A percentile compares a stretch with the other conserved stretches of the same genome.
Evolutionary conservation across 2,113 vertebrate species (phyloP).

Genomic region (Ctenodactylus gundi): DNA sequence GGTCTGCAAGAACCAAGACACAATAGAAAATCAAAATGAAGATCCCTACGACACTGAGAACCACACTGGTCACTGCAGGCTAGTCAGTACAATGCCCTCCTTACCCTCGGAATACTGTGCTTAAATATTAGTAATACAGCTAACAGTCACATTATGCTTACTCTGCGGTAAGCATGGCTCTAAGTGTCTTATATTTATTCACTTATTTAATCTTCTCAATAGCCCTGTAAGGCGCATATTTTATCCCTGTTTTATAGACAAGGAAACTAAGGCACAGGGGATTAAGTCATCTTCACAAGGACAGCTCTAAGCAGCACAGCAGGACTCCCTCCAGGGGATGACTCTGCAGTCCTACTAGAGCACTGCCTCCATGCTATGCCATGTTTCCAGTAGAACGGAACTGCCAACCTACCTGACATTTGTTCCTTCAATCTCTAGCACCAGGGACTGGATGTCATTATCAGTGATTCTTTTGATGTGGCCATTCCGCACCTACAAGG

Average conservation of each 20-base stretch:
- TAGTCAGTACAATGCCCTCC: not conserved
- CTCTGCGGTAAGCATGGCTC: not conserved
- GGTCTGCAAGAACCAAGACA: not conserved
- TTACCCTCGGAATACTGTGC: not conserved
- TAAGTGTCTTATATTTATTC: not conserved
- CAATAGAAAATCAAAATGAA: conserved; percentile 3
- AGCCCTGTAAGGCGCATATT: not conserved
- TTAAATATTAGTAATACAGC: not conserved
- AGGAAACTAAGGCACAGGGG: not conserved
- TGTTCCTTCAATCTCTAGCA: conserved; percentile 95
- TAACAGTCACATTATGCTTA: not conserved
- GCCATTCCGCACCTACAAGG: conserved; percentile 92
- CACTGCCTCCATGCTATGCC: not conserved
- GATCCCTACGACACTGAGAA: not conserved
- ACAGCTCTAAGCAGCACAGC: not conserved
- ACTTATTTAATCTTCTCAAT: not conserved
- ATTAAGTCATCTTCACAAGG: not conserved
- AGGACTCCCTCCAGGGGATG: not conserved
- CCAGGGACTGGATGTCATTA: conserved; percentile 96
- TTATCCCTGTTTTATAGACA: not conserved
- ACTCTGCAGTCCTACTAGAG: not conserved
- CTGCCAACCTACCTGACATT: conserved; percentile 91
- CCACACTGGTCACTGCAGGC: not conserved
- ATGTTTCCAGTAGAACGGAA: not conserved
- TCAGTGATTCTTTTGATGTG: conserved; percentile 96